Evolutionary conservation across 1,140 invertebrate species (phyloP).

Genomic region (Stegodyphus mimosarum): DNA sequence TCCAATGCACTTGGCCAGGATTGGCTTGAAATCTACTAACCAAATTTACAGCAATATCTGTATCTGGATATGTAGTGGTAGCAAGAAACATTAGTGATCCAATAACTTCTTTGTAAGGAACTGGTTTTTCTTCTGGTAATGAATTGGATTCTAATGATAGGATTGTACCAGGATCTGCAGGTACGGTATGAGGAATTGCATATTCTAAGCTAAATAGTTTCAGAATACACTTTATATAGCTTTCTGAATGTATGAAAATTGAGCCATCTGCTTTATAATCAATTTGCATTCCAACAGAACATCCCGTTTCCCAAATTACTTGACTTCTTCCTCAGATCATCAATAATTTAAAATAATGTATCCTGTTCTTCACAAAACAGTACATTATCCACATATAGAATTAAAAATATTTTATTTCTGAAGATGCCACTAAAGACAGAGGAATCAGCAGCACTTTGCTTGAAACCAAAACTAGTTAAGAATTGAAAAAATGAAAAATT

Average conservation of each 20-base stretch:
- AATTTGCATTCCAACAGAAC: constrained; percentile 63
- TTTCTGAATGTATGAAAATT: no score
- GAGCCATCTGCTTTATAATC: neutral
- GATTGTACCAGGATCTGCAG: neutral
- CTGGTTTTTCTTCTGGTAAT: neutral
- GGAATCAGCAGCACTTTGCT: constrained; percentile 17
- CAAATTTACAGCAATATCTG: no score
- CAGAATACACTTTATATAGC: constrained; percentile 19
- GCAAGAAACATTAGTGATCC: constrained; percentile 57
- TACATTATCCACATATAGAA: constrained; percentile 17
- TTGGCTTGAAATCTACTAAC: no score
- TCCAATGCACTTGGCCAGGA: no score
- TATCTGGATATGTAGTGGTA: neutral
- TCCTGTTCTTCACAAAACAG: constrained; percentile 14
- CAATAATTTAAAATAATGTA: constrained; percentile 4
- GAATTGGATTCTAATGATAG: constrained; percentile 15
- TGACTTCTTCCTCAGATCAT: neutral
- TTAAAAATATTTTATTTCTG: constrained; percentile 1
- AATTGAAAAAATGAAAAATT: no score
- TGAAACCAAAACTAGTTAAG: constrained; percentile 21
- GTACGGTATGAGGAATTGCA: constrained; percentile 1
- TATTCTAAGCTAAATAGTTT: constrained; percentile 62
- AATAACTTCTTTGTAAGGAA: constrained; percentile 60
- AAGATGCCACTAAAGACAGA: constrained; percentile 34
- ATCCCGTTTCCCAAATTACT: constrained; percentile 1